Evolutionary conservation across 2,113 vertebrate species (phyloP), one percentile per base, ranked within the genome.

Genomic region (Elephas maximus): DNA sequence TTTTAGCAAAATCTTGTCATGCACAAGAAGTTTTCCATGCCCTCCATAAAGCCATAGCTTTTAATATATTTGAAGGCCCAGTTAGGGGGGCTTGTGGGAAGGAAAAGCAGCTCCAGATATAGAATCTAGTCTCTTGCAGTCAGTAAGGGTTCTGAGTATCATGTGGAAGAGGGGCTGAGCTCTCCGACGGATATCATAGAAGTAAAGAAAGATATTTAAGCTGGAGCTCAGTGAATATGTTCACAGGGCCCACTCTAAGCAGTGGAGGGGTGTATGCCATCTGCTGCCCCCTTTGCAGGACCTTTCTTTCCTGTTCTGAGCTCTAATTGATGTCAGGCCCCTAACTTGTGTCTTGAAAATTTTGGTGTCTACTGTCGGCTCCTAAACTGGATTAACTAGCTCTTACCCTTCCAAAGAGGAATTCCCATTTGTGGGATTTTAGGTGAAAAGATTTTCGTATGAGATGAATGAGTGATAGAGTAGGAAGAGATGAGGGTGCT

Each of bases 251-350:
- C 14, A 26, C 33, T 86, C 3, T 12, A 20, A 33, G 76, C 8
- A 4, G 0, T 12, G 15, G 10, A 67, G 17, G 33, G 14, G 6
- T 6, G 8, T 4, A 1, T 1, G 14, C 3, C 14, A 23, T 12
- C 81, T 62, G 65, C 23, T 6, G 1, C 63, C 76, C 8, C 2
- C 1, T 7, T 24, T 37, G 57, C 28, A 44, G 24, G 57, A 17
- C 21, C 9, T 28, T 77, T 60, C 65, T 71, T 44, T 51, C 8
- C 28, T 26, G 3, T 9, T 37, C 73, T 76, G 28, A 81, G 53
- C 5, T 24, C 45, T 45, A 33, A 3, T 18, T 33, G 33, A 6
- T 21, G 45, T 4, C 37, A 51, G 30, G 3, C 37, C 28, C 57
- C 63, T 33, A n/a, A 24, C 37, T 48, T 81, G 3, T 12, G 60